phyloP scores from a whole-genome alignment of 2,797 vertebrate genomes.

The Pygocentrus nattereri region DNA sequence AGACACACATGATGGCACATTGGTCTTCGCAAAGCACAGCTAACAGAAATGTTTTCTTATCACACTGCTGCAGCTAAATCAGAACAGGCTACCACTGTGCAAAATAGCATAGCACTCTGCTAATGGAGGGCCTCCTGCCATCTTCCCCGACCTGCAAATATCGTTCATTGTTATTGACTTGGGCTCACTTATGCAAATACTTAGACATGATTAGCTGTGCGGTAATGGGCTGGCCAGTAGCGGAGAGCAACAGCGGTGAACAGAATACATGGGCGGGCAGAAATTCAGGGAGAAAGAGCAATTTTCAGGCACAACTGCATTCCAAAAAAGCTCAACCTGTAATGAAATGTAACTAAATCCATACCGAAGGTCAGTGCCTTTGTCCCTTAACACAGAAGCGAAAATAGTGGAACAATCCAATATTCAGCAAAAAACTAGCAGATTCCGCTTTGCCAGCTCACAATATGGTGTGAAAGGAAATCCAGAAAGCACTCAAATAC shows the following conservation, averaged over 20 bases:
- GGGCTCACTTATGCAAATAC: constrained; percentile 47
- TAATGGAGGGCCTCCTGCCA: constrained; percentile 20
- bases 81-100: not conserved
- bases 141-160: constrained; percentile 21
- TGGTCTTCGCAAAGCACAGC: constrained; percentile 14
- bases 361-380: constrained; percentile 17
- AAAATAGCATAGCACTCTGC: constrained; percentile 32
- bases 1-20: constrained; percentile 40
- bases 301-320: not conserved
- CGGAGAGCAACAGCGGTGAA: not conserved
- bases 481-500: not conserved
- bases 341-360: constrained; percentile 43
- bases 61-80: constrained; percentile 14
- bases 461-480: not conserved
- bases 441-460: not conserved
- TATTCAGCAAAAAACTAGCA: constrained; percentile 17
- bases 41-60: constrained; percentile 46
- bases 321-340: not conserved
- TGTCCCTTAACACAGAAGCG: constrained; percentile 18
- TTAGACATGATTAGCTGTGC: constrained; percentile 27
- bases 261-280: too few relatives aligned
- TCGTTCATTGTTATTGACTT: constrained; percentile 30
- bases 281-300: not conserved
- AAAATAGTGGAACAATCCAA: constrained; percentile 21
- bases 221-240: constrained; percentile 28